phyloP scores from a whole-genome alignment of 2,113 vertebrate genomes.

The Ceyx margarethae region DNA sequence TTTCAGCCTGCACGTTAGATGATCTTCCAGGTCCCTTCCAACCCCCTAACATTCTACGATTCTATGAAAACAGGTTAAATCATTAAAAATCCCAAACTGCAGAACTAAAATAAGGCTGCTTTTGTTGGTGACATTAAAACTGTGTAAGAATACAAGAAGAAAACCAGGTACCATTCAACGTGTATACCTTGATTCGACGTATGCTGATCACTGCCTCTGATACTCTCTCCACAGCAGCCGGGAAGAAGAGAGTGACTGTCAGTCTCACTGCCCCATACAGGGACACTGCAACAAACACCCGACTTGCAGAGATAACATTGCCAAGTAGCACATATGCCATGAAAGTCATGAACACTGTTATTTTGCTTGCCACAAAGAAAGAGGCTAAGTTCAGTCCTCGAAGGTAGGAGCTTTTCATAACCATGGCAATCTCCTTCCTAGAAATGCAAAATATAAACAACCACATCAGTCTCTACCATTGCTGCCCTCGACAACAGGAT shows the following conservation, averaged over 20 bases:
- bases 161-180: neutral
- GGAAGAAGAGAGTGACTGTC: conserved; percentile 94
- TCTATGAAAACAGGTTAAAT: neutral
- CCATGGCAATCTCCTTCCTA: conserved; percentile 90
- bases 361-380: conserved; percentile 91
- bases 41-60: too few species aligned
- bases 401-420: conserved; percentile 92
- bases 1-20: neutral
- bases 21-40: too few species aligned
- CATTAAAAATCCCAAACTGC: neutral
- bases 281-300: conserved; percentile 86
- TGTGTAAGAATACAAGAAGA: neutral
- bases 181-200: conserved; percentile 86
- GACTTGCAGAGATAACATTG: conserved; percentile 84
- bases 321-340: conserved; percentile 85
- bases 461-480: neutral
- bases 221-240: conserved; percentile 85
- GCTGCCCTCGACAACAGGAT: neutral
- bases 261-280: conserved; percentile 87
- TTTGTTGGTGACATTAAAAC: neutral
- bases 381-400: conserved; percentile 93
- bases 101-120: neutral
- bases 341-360: conserved; percentile 92
- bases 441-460: conserved; percentile 21
- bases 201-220: conserved; percentile 90